Evolutionary conservation across 2,797 vertebrate genomes (phyloP).

Genomic region (Tenualosa ilisha): DNA sequence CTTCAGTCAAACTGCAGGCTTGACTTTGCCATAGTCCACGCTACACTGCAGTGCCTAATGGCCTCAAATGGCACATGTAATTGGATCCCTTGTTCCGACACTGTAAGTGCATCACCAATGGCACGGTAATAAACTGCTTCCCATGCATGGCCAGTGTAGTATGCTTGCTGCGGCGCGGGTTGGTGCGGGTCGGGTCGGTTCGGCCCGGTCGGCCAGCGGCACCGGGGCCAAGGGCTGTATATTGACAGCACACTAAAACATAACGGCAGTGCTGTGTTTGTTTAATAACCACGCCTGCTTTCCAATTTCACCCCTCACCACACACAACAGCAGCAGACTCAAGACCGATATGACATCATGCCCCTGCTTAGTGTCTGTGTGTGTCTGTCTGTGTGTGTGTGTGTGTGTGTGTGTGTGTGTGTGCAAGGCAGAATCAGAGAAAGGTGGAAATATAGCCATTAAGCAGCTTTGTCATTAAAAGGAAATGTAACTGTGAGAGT

Average conservation of each 20-base stretch:
- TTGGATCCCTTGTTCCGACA: slow-evolving; percentile 40
- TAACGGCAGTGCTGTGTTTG: slow-evolving; percentile 69
- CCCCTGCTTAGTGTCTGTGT: not conserved
- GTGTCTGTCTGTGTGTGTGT: not conserved
- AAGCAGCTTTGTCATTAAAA: no score
- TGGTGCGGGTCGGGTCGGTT: no score
- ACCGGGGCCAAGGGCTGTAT: no score
- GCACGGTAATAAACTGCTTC: slow-evolving; percentile 39
- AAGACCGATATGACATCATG: slow-evolving; percentile 63
- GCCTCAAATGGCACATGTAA: slow-evolving; percentile 51
- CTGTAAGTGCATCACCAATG: slow-evolving; percentile 39
- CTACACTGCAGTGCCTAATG: slow-evolving; percentile 44
- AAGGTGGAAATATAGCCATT: no score
- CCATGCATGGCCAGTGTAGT: slow-evolving; percentile 32
- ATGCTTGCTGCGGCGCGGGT: not conserved
- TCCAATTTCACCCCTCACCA: slow-evolving; percentile 80
- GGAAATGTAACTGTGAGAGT: no score
- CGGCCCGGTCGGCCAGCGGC: no score
- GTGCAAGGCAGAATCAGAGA: not conserved
- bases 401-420: not conserved
- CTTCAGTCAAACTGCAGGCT: no score
- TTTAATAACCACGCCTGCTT: slow-evolving; percentile 78
- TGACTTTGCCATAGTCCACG: not conserved
- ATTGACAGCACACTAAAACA: slow-evolving; percentile 69
- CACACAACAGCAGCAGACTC: slow-evolving; percentile 71